These are phyloP conservation scores for Chorisops tibialis DNA, from an alignment of 2,888 invertebrate species.

Conservation along the genomic window DNA sequence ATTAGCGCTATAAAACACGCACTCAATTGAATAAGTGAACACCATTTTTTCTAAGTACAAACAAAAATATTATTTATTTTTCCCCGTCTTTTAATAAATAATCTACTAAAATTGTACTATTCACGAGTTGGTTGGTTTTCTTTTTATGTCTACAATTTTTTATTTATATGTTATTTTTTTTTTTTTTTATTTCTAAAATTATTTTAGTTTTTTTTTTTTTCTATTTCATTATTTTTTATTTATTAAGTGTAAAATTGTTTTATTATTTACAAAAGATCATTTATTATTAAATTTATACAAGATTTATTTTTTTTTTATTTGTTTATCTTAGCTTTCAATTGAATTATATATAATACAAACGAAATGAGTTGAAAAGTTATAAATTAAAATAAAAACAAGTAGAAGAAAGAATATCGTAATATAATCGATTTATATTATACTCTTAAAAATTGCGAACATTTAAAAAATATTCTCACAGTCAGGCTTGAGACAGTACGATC, in stretches of 20 bases:
- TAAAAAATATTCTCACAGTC: neutral
- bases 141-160: neutral
- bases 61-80: constrained; percentile 3
- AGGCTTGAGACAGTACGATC: neutral
- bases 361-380: too few relatives aligned
- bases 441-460: too few relatives aligned
- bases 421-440: too few relatives aligned
- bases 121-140: constrained; percentile 5
- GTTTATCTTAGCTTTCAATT: too few relatives aligned
- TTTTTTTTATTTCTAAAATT: neutral
- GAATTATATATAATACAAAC: too few relatives aligned
- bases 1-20: neutral
- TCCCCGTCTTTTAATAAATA: neutral
- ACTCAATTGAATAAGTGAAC: constrained; percentile 9
- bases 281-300: neutral
- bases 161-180: neutral
- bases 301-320: too few relatives aligned
- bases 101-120: constrained; percentile 18
- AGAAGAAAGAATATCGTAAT: too few relatives aligned
- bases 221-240: neutral
- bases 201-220: neutral
- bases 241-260: constrained; percentile 5
- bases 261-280: constrained; percentile 16
- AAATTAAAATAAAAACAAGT: too few relatives aligned
- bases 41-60: constrained; percentile 19